Conservation (phyloP, 2,797 vertebrate genomes). For the Scolopax rusticola region DNA sequence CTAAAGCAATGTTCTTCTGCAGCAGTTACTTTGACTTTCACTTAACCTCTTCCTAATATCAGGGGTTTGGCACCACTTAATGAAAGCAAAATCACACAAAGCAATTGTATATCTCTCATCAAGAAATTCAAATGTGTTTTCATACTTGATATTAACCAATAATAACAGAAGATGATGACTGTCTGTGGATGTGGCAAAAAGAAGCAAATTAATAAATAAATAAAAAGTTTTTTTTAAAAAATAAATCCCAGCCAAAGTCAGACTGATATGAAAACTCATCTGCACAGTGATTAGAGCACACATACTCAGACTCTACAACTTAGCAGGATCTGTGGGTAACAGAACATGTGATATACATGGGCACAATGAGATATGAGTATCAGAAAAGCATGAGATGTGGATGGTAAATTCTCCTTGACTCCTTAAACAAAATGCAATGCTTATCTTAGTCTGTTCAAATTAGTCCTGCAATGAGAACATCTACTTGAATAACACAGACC, state of each 20-base stretch:
- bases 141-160: neutral
- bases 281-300: neutral
- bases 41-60: neutral
- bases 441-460: neutral
- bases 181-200: neutral
- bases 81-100: neutral
- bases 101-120: neutral
- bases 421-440: neutral
- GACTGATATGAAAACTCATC: neutral
- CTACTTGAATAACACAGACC: neutral
- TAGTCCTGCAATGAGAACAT: neutral
- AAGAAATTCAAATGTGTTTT: neutral
- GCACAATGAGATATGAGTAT: neutral
- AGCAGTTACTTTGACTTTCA: neutral
- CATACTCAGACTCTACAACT: neutral
- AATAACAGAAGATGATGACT: neutral
- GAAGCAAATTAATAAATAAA: neutral
- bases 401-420: neutral
- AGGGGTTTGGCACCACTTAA: neutral
- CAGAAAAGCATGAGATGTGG: neutral
- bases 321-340: neutral
- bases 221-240: neutral
- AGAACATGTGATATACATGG: accelerated
- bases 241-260: neutral
- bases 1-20: neutral